phyloP scores from a whole-genome alignment of 2,888 invertebrate genomes.

The Diplolepis rosae region DNA sequence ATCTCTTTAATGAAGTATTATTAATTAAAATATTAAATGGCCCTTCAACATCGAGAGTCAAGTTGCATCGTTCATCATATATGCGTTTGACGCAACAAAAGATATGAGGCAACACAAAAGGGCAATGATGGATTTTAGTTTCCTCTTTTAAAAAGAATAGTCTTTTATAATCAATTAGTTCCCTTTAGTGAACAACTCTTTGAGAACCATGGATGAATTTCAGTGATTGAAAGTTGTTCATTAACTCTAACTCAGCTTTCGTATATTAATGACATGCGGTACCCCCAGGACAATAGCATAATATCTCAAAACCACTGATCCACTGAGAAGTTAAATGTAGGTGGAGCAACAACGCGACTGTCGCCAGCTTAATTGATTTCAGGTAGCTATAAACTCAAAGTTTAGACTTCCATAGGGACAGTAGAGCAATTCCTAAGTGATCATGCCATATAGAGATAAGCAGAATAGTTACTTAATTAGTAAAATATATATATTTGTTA shows the following conservation, averaged over 20 bases:
- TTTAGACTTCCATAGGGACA: conserved; percentile 12
- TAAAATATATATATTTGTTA: no score
- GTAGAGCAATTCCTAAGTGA: not conserved
- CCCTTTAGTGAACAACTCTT: not conserved
- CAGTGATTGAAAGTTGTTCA: conserved; percentile 15
- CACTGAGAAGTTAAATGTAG: conserved; percentile 8
- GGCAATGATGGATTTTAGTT: not conserved
- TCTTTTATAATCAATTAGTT: not conserved
- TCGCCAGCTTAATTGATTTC: conserved; percentile 19
- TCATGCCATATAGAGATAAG: not conserved
- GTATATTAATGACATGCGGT: not conserved
- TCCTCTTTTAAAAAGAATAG: not conserved
- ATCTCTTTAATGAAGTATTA: not conserved
- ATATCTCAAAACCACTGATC: conserved; percentile 28
- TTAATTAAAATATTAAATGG: not conserved
- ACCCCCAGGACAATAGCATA: conserved; percentile 14
- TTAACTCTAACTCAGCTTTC: not conserved
- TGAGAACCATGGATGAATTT: not conserved
- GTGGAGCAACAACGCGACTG: conserved; percentile 4
- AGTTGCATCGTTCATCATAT: not conserved
- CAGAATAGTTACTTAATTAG: not conserved
- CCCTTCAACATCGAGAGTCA: not conserved
- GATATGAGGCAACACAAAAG: not conserved
- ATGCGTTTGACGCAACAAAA: not conserved
- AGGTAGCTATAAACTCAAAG: conserved; percentile 20